phyloP scores from a whole-genome alignment of 1,140 invertebrate genomes.

The Holcopasites calliopsidis region DNA sequence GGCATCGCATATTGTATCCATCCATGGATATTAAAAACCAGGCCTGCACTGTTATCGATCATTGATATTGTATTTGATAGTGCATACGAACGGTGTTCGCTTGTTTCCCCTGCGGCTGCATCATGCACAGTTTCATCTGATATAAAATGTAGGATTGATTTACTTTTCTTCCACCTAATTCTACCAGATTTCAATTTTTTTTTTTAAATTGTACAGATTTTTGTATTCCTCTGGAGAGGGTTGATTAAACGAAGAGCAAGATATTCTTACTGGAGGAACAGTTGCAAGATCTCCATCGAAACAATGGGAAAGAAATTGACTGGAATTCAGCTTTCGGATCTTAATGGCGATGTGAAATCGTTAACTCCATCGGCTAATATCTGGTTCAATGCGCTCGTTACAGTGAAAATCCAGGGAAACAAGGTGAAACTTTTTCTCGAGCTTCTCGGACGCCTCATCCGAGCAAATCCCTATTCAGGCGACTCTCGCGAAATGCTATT shows the following conservation, averaged over 20 bases:
- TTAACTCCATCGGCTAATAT: neutral
- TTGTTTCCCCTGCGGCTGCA: neutral
- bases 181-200: too few species aligned
- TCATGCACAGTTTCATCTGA: neutral
- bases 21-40: neutral
- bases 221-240: neutral
- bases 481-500: neutral
- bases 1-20: neutral
- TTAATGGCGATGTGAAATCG: conserved; percentile 14
- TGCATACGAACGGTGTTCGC: neutral
- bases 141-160: too few species aligned
- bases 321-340: neutral
- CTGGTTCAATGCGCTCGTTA: neutral
- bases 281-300: neutral
- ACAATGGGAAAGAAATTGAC: conserved; percentile 10
- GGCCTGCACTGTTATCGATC: neutral
- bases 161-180: too few species aligned
- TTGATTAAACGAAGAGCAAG: neutral
- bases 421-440: conserved; percentile 1
- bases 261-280: neutral
- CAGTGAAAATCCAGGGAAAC: neutral
- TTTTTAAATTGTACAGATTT: too few species aligned
- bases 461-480: neutral
- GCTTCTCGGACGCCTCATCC: neutral
- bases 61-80: neutral